Evolutionary conservation across 2,113 vertebrate genomes (phyloP).

Genomic region (Poecilia latipinna): DNA sequence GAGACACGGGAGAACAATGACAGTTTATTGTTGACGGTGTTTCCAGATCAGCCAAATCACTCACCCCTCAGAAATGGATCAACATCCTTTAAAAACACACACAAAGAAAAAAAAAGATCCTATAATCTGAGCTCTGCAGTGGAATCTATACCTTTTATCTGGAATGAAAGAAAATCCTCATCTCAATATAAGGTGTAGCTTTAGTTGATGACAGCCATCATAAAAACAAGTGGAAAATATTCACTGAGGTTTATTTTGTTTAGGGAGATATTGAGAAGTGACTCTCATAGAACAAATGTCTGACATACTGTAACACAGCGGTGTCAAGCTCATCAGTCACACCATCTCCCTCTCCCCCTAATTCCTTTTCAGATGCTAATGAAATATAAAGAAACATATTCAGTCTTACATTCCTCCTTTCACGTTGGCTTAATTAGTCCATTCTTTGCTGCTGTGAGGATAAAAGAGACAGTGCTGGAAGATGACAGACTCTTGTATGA

Average conservation of each 20-base stretch:
- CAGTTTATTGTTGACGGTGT: constrained; percentile 61
- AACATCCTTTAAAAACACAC: not conserved
- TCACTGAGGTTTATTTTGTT: not conserved
- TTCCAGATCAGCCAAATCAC: constrained; percentile 23
- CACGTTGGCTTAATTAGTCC: too few relatives aligned
- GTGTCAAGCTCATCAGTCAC: too few relatives aligned
- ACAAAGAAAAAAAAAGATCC: not conserved
- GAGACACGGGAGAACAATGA: constrained; percentile 83
- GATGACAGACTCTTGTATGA: too few relatives aligned
- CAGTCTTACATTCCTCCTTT: too few relatives aligned
- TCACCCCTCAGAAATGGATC: not conserved
- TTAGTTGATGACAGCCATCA: not conserved
- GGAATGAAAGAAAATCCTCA: not conserved
- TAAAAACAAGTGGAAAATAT: not conserved
- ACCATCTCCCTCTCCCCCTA: too few relatives aligned
- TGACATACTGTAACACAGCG: too few relatives aligned
- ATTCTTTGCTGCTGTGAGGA: too few relatives aligned
- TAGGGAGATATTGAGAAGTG: not conserved
- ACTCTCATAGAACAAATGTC: too few relatives aligned
- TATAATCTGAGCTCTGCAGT: not conserved
- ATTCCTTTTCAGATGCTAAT: too few relatives aligned
- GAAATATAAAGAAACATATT: too few relatives aligned
- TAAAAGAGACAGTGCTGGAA: too few relatives aligned
- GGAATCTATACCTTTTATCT: not conserved
- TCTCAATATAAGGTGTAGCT: not conserved